phyloP scores from a whole-genome alignment of 1,140 invertebrate genomes.

The Plutomurus gul region DNA sequence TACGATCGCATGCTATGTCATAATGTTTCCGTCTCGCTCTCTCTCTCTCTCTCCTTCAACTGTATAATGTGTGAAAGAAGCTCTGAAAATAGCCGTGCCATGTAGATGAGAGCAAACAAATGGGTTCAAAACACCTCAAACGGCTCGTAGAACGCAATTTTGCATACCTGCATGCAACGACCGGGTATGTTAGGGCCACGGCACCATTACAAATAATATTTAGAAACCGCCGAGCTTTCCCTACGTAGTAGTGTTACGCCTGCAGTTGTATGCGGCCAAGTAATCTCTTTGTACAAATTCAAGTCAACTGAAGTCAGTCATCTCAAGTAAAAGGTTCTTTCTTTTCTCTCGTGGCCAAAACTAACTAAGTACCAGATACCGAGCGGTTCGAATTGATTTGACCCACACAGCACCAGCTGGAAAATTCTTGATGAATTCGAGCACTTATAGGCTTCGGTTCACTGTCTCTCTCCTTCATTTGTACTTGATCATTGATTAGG shows the following conservation, averaged over 20 bases:
- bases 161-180: neutral
- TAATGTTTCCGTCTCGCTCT: slow-evolving; percentile 9
- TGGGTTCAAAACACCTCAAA: neutral
- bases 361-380: slow-evolving; percentile 9
- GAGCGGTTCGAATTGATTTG: slow-evolving; percentile 28
- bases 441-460: slow-evolving; percentile 18
- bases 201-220: too few relatives aligned
- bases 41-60: too few relatives aligned
- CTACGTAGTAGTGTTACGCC: neutral
- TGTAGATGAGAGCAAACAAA: neutral
- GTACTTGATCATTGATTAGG: neutral
- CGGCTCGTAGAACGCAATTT: neutral
- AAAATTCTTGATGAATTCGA: neutral
- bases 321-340: neutral
- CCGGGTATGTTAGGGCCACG: neutral
- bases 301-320: slow-evolving; percentile 23
- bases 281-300: too few relatives aligned
- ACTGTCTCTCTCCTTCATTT: neutral
- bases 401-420: neutral
- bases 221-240: neutral
- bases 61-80: neutral
- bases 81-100: neutral
- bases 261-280: neutral
- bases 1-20: slow-evolving; percentile 11
- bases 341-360: neutral